phyloP scores from a whole-genome alignment of 2,113 vertebrate species.

The Oryzias curvinotus region DNA sequence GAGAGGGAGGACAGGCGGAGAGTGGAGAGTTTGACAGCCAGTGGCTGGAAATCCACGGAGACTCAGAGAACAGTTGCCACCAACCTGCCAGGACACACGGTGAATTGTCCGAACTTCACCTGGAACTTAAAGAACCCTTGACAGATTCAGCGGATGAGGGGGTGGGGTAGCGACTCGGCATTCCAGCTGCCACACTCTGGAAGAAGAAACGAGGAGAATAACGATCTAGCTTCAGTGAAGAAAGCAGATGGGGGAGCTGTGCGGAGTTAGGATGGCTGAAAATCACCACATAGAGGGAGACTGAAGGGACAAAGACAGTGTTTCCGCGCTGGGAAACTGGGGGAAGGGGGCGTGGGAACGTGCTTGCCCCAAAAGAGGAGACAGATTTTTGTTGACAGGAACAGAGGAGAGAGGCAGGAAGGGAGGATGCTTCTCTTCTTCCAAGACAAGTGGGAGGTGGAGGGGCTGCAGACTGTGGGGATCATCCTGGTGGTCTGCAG shows the following conservation, averaged over 20 bases:
- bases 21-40: conserved; percentile 56
- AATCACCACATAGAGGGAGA: conserved; percentile 63
- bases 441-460: conserved; percentile 79
- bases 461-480: conserved; percentile 82
- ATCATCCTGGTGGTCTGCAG: conserved; percentile 81
- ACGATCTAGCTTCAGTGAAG: conserved; percentile 51
- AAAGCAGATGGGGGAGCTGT: conserved; percentile 36
- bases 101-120: conserved; percentile 60
- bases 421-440: conserved; percentile 75
- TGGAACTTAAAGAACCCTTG: conserved; percentile 63
- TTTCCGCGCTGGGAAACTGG: conserved; percentile 44
- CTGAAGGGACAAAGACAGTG: conserved; percentile 42
- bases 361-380: conserved; percentile 32
- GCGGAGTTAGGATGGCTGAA: conserved; percentile 55
- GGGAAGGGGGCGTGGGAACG: conserved; percentile 21
- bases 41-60: conserved; percentile 38
- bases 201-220: conserved; percentile 65
- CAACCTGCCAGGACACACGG: conserved; percentile 47
- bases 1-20: conserved; percentile 48
- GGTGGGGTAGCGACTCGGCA: conserved; percentile 46
- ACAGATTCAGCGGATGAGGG: conserved; percentile 43
- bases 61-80: conserved; percentile 46
- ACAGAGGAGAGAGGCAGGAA: conserved; percentile 18
- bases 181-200: conserved; percentile 44
- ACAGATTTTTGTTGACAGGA: conserved; percentile 40